Evolutionary conservation across 1,140 invertebrate species (phyloP), one percentile per base, ranked within the genome.

Genomic region (Carcinoscorpius rotundicauda): DNA sequence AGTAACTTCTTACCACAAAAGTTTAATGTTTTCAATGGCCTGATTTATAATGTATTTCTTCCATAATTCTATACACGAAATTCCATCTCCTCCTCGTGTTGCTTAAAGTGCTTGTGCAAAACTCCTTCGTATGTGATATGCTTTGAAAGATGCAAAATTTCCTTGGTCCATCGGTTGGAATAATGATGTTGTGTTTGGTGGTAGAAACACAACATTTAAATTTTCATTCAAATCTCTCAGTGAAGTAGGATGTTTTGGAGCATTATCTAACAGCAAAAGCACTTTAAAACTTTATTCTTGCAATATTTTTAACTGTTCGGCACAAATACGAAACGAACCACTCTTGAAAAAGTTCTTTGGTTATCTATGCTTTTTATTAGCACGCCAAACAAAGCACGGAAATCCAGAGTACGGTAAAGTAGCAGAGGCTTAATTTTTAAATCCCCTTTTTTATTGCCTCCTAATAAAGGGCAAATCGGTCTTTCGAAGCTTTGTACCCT

Each of bases 401-500:
- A 66, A 64, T 55, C 67, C 71, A 75, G 67, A 52, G 72, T 75
- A 63, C 72, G 70, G 72, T 80, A 75, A 57, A 81, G 72, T 51
- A 79, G 65, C 60, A 81, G 64, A 56, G 76, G 76, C 71, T 80
- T 79, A 51, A 78, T 64, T 55, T 76, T 75, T 48, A 67, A 73
- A 72, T 77, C 72, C n/a, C 78, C 76, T 64, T 67, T 73, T 65
- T 73, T 75, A 73, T 79, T 80, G 53, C 67, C 72, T 64, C 74
- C 73, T 29, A 78, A 66, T n/a, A 77, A 63, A 82, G 68, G 66
- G 77, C 79, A 4, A 79, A 53, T 57, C 76, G 70, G 72, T 81
- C 77, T 69, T 80, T 80, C 29, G 71, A 71, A 51, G 73, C 71
- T 71, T 79, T 79, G 71, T 75, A 76, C 56, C 78, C 78, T 11